Conservation (phyloP, 2,797 vertebrate species). For the Falco biarmicus region DNA sequence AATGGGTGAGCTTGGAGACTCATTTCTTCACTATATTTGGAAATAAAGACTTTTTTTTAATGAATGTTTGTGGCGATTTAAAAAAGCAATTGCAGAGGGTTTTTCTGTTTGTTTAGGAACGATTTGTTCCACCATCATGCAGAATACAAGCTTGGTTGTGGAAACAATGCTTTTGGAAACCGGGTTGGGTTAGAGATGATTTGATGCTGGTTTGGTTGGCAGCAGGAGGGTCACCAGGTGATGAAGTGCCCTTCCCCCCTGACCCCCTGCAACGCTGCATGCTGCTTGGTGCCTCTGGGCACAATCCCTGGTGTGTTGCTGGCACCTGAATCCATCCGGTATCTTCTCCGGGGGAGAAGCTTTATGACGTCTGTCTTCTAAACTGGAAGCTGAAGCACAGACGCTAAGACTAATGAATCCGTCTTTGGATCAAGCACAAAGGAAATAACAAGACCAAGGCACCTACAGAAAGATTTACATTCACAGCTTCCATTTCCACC, state of each 20-base stretch:
- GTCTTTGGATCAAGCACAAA: background rate
- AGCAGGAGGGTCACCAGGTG: background rate
- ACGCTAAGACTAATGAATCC: background rate
- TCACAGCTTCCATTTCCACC: background rate
- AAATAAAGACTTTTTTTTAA: background rate
- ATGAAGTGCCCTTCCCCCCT: background rate
- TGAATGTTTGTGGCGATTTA: background rate
- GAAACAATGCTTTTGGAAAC: background rate
- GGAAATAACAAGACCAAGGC: background rate
- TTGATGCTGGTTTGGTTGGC: background rate
- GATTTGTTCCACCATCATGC: background rate
- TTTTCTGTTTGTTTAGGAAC: background rate
- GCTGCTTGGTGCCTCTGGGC: rapidly evolving
- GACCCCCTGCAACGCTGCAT: rapidly evolving
- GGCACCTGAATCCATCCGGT: background rate
- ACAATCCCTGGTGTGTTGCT: background rate
- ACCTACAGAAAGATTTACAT: background rate
- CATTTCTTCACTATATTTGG: conserved; percentile 6
- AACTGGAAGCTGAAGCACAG: background rate
- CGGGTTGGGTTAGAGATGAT: background rate
- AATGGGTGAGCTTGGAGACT: background rate
- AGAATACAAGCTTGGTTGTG: background rate
- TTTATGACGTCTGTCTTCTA: background rate
- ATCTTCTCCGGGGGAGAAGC: background rate
- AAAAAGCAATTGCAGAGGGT: background rate